Evolutionary conservation across 30 jellyfish, hydroid and myxozoan species (phyloP).

Genomic region (Pelagia noctiluca): DNA sequence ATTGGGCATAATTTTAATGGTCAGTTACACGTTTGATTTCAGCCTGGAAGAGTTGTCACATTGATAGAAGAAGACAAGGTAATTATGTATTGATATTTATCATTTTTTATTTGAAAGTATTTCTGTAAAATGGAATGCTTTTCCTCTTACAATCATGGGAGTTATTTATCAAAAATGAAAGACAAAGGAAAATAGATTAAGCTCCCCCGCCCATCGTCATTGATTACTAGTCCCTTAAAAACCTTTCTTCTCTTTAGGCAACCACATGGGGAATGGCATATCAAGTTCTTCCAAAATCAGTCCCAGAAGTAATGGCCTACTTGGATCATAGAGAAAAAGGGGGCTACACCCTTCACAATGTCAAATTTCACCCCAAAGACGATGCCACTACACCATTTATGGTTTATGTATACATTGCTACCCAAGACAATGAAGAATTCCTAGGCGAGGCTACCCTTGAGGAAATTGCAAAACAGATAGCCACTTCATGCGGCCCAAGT

Average conservation of each 20-base stretch:
- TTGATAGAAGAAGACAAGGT: conserved; percentile 65
- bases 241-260: conserved; percentile 50
- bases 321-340: conserved; percentile 95
- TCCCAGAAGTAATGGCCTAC: conserved; percentile 81
- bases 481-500: conserved; percentile 88
- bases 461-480: conserved; percentile 85
- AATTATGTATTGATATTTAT: neutral
- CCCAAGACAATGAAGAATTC: conserved; percentile 68
- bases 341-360: conserved; percentile 85
- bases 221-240: no score
- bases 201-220: no score
- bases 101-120: neutral
- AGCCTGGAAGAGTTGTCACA: conserved; percentile 97
- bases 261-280: conserved; percentile 95
- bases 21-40: neutral
- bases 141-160: no score
- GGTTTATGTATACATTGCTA: conserved; percentile 87
- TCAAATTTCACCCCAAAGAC: conserved; percentile 69
- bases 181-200: no score
- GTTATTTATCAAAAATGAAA: no score
- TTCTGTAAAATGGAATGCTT: no score
- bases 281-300: conserved; percentile 67
- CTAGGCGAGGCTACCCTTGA: conserved; percentile 90
- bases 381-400: conserved; percentile 19
- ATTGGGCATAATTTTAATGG: neutral